Base-by-base conservation (phyloP, 2,113 vertebrate species). In the Pomatostomus ruficeps region DNA sequence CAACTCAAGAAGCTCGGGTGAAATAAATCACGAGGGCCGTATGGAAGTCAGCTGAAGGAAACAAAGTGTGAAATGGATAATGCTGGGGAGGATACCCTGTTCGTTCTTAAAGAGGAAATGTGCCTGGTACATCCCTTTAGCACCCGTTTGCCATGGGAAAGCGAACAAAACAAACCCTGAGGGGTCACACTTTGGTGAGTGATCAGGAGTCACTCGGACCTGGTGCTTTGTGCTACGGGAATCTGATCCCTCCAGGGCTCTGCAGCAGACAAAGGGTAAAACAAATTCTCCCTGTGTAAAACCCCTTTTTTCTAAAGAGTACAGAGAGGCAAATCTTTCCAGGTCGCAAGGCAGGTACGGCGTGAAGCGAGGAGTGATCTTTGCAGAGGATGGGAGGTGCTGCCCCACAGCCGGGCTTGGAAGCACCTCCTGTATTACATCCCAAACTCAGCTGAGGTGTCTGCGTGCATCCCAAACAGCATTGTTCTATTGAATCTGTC, bases 201-300 rank as follows among this genome's bases (percentile, higher is more conserved):
- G 46, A 38, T 26, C 7, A 14, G 3, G 42, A n/a, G 35, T 40
- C 45, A 2, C 54, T 40, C 8, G 0, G 11, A 1, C 26, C 49
- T 65, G 63, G 7, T 28, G n/a, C 40, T 73, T 28, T 40, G 29
- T 10, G 12, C 49, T 29, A 20, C 2, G 14, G 31, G 31, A 14
- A 20, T 43, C n/a, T 85, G 58, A 72, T 46, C 35, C 28, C 54
- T 65, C 4, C 58, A 20, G 66, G 36, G 18, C 10, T 45, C 73
- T 80, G 40, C 9, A 42, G 77, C 40, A 57, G 31, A 11, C 49
- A 10, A 33, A 33, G n/a, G 26, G 48, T 45, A 49, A 66, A 71
- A 61, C 31, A 36, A 36, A 6, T 16, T 18, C 6, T 29, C 28
- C 40, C 38, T 51, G 12, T 35, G 25, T 67, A n/a, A 63, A 75